Evolutionary conservation across 2,797 vertebrate species (phyloP).

Genomic region (Sebastolobus altivelis): DNA sequence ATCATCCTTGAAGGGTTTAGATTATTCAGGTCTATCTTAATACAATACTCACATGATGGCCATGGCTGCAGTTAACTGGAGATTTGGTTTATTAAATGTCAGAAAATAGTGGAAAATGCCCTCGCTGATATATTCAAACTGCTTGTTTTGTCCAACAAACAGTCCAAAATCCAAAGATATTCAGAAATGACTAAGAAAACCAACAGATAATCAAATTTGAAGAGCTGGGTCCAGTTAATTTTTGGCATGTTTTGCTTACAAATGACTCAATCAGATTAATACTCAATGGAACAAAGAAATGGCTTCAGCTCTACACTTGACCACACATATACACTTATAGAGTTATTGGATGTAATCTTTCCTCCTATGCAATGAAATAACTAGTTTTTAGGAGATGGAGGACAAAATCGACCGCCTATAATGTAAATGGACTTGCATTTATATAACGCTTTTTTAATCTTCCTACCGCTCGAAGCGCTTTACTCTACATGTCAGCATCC

Average conservation of each 20-base stretch:
- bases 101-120: not conserved
- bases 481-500: too few species aligned
- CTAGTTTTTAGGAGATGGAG: not conserved
- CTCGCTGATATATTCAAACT: not conserved
- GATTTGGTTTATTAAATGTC: not conserved
- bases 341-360: not conserved
- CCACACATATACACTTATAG: not conserved
- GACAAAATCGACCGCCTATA: not conserved
- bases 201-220: not conserved
- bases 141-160: not conserved
- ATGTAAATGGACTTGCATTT: too few species aligned
- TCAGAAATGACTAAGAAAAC: not conserved
- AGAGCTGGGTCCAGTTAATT: not conserved
- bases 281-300: not conserved
- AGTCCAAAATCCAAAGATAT: not conserved
- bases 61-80: not conserved
- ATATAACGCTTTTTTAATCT: too few species aligned
- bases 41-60: too few species aligned
- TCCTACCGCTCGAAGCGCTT: too few species aligned
- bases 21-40: not conserved
- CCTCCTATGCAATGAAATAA: not conserved
- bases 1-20: not conserved
- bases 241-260: not conserved
- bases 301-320: not conserved
- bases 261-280: not conserved